A percentile compares a stretch with the other conserved stretches of the same genome.
These are phyloP conservation scores for Phalacrocorax aristotelis DNA, from an alignment of 2,113 vertebrate species.

Conservation along the genomic window DNA sequence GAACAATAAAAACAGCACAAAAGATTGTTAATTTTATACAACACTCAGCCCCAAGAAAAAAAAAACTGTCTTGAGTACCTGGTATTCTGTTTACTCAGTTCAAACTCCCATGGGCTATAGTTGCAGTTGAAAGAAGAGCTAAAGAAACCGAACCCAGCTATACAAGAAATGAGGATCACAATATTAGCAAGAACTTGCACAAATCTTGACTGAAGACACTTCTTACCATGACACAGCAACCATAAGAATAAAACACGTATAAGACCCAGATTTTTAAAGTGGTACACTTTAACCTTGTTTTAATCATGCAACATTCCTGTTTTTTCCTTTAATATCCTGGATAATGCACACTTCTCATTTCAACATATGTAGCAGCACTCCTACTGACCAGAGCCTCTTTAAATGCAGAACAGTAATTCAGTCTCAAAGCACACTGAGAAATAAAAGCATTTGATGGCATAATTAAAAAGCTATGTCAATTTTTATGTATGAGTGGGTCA, in stretches of 20 bases:
- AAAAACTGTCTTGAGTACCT: background rate
- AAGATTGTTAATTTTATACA: background rate
- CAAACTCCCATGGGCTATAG: background rate
- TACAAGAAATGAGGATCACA: background rate
- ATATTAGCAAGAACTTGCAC: background rate
- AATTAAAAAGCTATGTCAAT: background rate
- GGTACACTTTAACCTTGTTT: background rate
- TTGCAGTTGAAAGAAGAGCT: background rate
- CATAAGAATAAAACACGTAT: fast-evolving
- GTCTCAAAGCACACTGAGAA: background rate
- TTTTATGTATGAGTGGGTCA: background rate
- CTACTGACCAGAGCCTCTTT: background rate
- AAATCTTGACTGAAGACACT: background rate
- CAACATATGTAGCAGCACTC: background rate
- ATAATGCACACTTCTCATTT: background rate
- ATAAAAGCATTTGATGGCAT: background rate
- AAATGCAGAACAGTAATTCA: background rate
- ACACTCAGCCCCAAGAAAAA: background rate
- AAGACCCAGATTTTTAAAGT: background rate
- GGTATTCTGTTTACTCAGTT: background rate
- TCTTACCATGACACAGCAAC: background rate
- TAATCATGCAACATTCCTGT: background rate
- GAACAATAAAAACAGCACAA: background rate
- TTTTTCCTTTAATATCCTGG: background rate
- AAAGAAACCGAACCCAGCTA: background rate